Conservation (phyloP, 2,113 vertebrate genomes). For the Aplodontia rufa region DNA sequence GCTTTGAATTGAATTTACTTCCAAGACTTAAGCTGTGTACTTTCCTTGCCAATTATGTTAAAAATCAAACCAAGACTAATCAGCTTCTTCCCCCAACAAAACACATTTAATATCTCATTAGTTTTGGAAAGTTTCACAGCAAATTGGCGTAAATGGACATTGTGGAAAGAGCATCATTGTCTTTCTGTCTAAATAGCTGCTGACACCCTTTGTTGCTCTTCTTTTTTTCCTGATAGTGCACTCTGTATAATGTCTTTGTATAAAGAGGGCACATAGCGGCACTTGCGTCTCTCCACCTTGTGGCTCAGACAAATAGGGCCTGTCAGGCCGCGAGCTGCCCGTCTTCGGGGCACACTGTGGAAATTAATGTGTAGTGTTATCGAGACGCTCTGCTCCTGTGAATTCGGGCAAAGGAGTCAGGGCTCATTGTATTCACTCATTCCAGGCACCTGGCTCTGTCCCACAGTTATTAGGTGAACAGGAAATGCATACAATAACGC, state of each 20-base stretch:
- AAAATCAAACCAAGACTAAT: constrained; percentile 52
- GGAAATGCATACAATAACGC: not conserved
- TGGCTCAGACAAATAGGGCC: not conserved
- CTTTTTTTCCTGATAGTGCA: too few species aligned
- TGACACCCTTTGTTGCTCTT: not conserved
- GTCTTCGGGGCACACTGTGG: not conserved
- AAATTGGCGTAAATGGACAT: not conserved
- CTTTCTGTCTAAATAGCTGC: constrained; percentile 13
- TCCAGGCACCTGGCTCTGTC: not conserved
- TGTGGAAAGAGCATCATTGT: not conserved
- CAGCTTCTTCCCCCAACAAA: constrained; percentile 23
- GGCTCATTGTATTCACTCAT: not conserved
- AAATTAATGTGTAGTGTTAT: constrained; percentile 54
- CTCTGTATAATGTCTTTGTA: not conserved
- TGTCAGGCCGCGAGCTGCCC: not conserved
- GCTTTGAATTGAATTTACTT: not conserved
- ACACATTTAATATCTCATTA: constrained; percentile 49
- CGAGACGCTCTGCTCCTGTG: not conserved
- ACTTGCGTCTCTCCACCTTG: not conserved
- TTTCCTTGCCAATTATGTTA: constrained; percentile 27
- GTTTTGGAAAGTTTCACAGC: constrained; percentile 44
- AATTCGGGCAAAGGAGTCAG: constrained; percentile 19
- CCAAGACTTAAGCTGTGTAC: not conserved
- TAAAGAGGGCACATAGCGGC: fast-evolving
- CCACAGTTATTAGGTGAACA: not conserved